These are phyloP conservation scores for Verasper variegatus DNA, from an alignment of 2,113 vertebrate species.

Conservation along the genomic window DNA sequence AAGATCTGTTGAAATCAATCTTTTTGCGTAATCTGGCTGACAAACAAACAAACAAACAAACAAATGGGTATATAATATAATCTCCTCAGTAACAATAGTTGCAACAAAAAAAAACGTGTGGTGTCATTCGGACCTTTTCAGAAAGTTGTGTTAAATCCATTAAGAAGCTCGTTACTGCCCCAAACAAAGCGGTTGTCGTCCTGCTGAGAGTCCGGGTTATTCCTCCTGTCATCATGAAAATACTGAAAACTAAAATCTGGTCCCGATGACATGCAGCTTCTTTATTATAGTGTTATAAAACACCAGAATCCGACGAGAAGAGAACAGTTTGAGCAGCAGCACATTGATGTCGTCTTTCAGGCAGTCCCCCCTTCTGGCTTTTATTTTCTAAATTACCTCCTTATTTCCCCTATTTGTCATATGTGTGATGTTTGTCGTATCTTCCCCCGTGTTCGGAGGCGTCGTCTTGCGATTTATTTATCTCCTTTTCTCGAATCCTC, in stretches of 20 bases:
- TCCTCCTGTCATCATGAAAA: background rate
- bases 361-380: background rate
- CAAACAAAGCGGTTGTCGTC: background rate
- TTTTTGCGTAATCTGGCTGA: too few relatives aligned
- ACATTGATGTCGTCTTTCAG: background rate
- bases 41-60: too few relatives aligned
- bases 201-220: background rate
- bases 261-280: too few relatives aligned
- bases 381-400: background rate
- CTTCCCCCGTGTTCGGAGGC: background rate
- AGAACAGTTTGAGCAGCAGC: background rate
- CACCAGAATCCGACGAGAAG: background rate
- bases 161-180: background rate
- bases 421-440: background rate
- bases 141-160: background rate
- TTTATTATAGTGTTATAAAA: background rate
- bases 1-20: too few relatives aligned
- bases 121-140: too few relatives aligned
- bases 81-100: too few relatives aligned
- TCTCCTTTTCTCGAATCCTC: background rate
- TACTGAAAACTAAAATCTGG: background rate
- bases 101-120: too few relatives aligned
- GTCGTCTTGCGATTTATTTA: background rate
- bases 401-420: conserved; percentile 27
- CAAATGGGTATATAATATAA: too few relatives aligned